Percentiles rank a stretch among this genome's conserved stretches.
These are phyloP conservation scores for Zootermopsis nevadensis DNA, from an alignment of 2,888 invertebrate species.

Conservation along the genomic window DNA sequence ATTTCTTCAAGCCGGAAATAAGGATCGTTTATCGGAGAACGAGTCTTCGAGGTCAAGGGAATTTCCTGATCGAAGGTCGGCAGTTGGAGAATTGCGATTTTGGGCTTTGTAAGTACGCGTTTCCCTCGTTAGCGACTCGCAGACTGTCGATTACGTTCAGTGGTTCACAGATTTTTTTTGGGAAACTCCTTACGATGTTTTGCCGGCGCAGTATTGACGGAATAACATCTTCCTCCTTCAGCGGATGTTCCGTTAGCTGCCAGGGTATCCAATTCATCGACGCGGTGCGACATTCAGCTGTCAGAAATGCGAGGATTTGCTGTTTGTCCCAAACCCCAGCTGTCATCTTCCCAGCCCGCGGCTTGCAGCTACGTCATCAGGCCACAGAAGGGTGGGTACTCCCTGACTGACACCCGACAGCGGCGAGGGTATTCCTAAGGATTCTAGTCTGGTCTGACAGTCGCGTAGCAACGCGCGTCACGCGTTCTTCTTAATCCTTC, in stretches of 20 bases:
- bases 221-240: background rate
- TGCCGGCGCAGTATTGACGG: too few relatives aligned
- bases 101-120: background rate
- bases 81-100: background rate
- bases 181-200: too few relatives aligned
- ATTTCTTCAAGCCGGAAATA: constrained; percentile 5
- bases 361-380: background rate
- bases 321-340: background rate
- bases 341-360: background rate
- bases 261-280: background rate
- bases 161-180: too few relatives aligned
- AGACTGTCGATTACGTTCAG: too few relatives aligned
- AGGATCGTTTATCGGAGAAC: background rate
- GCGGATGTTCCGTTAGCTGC: background rate
- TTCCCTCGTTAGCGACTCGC: background rate
- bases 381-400: background rate
- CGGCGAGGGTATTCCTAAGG: too few relatives aligned
- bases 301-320: background rate
- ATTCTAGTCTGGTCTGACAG: too few relatives aligned
- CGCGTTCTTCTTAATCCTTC: too few relatives aligned
- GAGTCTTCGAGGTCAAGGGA: background rate
- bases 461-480: too few relatives aligned
- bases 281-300: background rate
- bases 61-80: background rate
- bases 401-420: too few relatives aligned